phyloP scores from a whole-genome alignment of 2,113 vertebrate genomes.

The Oenanthe melanoleuca region DNA sequence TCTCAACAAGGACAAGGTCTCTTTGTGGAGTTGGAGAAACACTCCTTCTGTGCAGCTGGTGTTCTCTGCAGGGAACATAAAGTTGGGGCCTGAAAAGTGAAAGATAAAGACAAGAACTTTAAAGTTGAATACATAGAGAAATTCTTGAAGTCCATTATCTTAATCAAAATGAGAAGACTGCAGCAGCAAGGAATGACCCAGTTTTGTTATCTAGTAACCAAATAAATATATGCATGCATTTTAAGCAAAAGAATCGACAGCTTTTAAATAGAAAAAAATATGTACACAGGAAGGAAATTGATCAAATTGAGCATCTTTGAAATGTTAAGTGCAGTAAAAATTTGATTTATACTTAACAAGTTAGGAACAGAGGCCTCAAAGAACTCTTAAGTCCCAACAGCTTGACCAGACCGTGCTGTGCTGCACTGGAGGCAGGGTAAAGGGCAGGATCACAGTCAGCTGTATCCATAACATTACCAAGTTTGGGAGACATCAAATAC shows the following conservation, averaged over 20 bases:
- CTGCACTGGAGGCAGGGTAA: neutral
- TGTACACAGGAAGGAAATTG: neutral
- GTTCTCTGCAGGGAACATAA: neutral
- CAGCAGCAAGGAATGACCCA: neutral
- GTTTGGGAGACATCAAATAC: neutral
- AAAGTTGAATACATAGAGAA: neutral
- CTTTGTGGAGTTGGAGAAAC: neutral
- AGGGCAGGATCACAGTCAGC: neutral
- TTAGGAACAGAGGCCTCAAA: neutral
- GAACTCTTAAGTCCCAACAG: neutral
- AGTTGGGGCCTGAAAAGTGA: neutral
- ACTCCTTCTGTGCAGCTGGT: neutral
- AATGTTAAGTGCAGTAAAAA: slow-evolving; percentile 2
- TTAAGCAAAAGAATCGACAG: neutral
- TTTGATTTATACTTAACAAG: neutral
- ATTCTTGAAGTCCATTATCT: neutral
- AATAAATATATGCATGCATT: neutral
- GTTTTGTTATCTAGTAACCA: neutral
- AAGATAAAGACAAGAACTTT: neutral
- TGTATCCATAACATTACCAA: neutral
- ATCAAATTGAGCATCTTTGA: neutral
- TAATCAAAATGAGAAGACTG: neutral
- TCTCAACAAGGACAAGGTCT: neutral
- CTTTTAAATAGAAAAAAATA: neutral
- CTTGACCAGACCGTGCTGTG: neutral